Conservation (phyloP, 2,113 vertebrate genomes). For the Thamnaconus septentrionalis region DNA sequence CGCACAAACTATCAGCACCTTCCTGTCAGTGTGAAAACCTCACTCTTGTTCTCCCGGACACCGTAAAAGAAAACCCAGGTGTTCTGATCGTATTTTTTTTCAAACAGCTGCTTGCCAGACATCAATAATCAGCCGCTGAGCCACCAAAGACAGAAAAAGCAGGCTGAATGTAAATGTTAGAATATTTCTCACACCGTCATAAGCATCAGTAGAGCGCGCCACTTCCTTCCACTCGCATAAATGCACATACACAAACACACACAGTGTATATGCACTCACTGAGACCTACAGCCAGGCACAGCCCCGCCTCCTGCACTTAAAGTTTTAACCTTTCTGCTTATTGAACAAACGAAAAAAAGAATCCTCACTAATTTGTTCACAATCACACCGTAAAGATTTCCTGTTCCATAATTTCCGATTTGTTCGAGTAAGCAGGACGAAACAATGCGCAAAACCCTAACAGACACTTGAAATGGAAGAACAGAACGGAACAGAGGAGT, state of each 20-base stretch:
- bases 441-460: slow-evolving; percentile 10
- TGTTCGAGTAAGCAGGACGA: slow-evolving; percentile 7
- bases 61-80: too few species aligned
- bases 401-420: not conserved
- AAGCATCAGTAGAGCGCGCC: slow-evolving; percentile 33
- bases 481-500: too few species aligned
- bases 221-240: slow-evolving; percentile 10
- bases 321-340: too few species aligned
- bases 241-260: slow-evolving; percentile 18
- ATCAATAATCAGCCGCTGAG: not conserved
- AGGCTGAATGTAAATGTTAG: not conserved
- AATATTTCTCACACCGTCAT: slow-evolving; percentile 30
- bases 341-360: too few species aligned
- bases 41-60: too few species aligned
- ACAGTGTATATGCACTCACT: not conserved
- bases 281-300: too few species aligned
- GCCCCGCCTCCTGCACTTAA: too few species aligned
- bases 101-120: too few species aligned
- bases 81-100: too few species aligned
- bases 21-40: too few species aligned
- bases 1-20: not conserved
- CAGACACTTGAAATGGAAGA: slow-evolving; percentile 48
- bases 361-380: too few species aligned
- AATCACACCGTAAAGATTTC: too few species aligned
- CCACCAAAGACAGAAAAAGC: slow-evolving; percentile 3